A percentile compares a stretch with the other conserved stretches of the same genome.
These are phyloP conservation scores for Astropecten irregularis DNA, from an alignment of 53 echinoderm and acorn worm species.

Conservation along the genomic window DNA sequence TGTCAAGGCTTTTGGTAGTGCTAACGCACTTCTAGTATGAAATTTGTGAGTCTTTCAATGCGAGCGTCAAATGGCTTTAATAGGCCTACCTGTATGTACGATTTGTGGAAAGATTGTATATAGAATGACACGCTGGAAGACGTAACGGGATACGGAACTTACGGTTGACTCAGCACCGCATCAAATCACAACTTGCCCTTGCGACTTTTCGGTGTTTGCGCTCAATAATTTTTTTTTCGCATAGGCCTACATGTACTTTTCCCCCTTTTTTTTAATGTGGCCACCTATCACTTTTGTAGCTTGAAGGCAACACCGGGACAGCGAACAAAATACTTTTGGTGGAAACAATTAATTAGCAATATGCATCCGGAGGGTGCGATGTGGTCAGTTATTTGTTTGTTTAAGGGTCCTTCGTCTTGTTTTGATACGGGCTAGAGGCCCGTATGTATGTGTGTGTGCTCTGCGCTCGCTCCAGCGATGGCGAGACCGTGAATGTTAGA, in stretches of 20 bases:
- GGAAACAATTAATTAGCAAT: constrained; percentile 60
- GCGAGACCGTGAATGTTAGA: not conserved
- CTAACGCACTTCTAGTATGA: no score
- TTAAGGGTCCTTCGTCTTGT: constrained; percentile 38
- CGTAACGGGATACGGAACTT: no score
- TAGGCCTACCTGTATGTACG: no score
- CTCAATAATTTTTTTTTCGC: not conserved
- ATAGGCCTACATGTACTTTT: no score
- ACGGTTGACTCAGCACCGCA: no score
- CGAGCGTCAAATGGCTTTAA: no score
- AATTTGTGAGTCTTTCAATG: no score
- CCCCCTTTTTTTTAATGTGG: constrained; percentile 10
- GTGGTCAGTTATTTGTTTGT: constrained; percentile 51
- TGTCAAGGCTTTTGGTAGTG: no score
- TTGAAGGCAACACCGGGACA: not conserved
- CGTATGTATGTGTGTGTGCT: not conserved
- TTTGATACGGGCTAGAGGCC: constrained; percentile 24
- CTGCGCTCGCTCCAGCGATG: not conserved
- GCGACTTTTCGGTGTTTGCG: no score
- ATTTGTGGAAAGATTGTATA: no score
- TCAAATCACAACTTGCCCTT: no score
- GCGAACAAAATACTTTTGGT: constrained; percentile 40
- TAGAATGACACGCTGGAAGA: no score
- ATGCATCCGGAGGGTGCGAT: constrained; percentile 13
- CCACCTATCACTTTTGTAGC: constrained; percentile 14